Base-by-base conservation (phyloP, 30 jellyfish, hydroid and myxozoan species). In the Cassiopea xamachana region DNA sequence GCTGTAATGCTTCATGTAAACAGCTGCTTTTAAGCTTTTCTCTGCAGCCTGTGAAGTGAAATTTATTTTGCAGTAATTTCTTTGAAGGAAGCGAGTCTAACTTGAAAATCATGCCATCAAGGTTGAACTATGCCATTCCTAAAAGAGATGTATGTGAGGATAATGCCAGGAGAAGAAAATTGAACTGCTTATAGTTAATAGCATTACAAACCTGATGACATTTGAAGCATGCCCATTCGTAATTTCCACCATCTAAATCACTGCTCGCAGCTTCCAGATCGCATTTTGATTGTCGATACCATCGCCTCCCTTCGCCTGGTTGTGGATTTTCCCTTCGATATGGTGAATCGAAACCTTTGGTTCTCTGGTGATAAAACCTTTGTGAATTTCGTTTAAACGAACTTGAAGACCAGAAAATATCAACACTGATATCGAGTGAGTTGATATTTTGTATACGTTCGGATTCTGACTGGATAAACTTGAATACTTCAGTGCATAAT, bases 211-310 rank as follows among this genome's bases (percentile, higher is more conserved):
- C 98, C 98, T 93, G 98, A 60, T 93, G 97, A 17, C 97, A 88
- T 48, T 67, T 93, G 46, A 82, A 93, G 80, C 98, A 93, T 14
- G 60, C 84, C 98, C 98, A 93, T 83, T 93, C 98, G 13, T 17
- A 74, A n/a, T 19, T 19, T 1, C 47, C 69, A 12, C 46, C 82
- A 15, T 48, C 46, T 13, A 14, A 64, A 6, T 19, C 19, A 17
- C 82, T 86, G 46, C 47, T 82, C 15, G 97, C 97, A 15, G 96
- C 90, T 6, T 79, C 80, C 43, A 82, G 58, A 75, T 93, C 97
- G 58, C n/a, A 45, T 80, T 71, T 76, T 59, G 98, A 97, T 59
- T 93, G 98, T 17, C 92, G 91, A 39, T 27, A 80, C 98, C 98
- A 93, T 59, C 98, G 58, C 58, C 55, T 67, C 9, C 92, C 97